phyloP scores from a whole-genome alignment of 2,888 invertebrate genomes.

The Diarsia dahlii region DNA sequence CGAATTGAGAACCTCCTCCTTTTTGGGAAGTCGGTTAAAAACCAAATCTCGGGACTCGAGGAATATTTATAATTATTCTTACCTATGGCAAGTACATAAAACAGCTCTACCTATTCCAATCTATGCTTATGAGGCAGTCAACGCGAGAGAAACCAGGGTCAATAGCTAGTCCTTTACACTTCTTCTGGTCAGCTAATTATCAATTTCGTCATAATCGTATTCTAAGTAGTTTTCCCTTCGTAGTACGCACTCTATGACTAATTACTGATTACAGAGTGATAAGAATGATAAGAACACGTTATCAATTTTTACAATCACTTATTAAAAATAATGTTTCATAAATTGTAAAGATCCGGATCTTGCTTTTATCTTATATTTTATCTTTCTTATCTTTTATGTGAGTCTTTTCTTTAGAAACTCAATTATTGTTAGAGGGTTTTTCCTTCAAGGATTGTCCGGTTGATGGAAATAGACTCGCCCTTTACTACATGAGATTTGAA shows the following conservation, averaged over 20 bases:
- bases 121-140: too few relatives aligned
- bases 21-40: too few relatives aligned
- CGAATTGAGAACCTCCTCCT: too few relatives aligned
- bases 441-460: neutral
- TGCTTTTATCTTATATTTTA: neutral
- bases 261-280: conserved; percentile 9
- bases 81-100: too few relatives aligned
- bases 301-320: conserved; percentile 36
- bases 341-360: conserved; percentile 39
- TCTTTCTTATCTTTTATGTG: conserved; percentile 3
- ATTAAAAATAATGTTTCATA: conserved; percentile 9
- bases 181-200: too few relatives aligned
- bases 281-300: neutral
- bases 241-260: conserved; percentile 18
- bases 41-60: too few relatives aligned
- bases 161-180: too few relatives aligned
- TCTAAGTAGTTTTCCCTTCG: conserved; percentile 11
- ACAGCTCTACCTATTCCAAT: too few relatives aligned
- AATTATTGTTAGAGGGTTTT: neutral
- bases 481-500: too few relatives aligned
- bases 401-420: conserved; percentile 13
- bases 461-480: too few relatives aligned
- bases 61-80: too few relatives aligned
- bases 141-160: too few relatives aligned
- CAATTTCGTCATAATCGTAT: neutral